Evolutionary conservation across 1,140 invertebrate species (phyloP).

Genomic region (Scaptomyza graminum): DNA sequence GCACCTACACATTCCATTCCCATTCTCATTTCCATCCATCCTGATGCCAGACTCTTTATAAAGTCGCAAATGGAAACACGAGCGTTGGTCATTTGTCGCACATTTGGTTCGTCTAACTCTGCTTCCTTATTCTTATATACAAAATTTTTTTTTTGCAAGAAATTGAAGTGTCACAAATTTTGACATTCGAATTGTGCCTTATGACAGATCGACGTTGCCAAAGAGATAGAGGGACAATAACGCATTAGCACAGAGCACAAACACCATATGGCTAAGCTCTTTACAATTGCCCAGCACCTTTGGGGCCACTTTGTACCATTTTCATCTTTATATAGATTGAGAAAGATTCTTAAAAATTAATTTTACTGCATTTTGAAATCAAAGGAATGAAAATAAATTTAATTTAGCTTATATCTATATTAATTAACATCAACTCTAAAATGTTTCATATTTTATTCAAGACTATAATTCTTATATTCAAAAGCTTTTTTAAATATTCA

Average conservation of each 20-base stretch:
- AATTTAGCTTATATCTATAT: too few relatives aligned
- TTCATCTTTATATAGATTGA: background rate
- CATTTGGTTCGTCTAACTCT: conserved; percentile 35
- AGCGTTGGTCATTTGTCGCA: conserved; percentile 72
- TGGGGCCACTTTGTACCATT: conserved; percentile 6
- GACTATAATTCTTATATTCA: too few relatives aligned
- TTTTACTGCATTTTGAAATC: background rate
- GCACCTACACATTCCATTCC: conserved; percentile 65
- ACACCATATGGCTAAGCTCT: conserved; percentile 38
- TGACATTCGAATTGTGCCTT: conserved; percentile 71
- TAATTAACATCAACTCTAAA: too few relatives aligned
- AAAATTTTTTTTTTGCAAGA: conserved; percentile 46
- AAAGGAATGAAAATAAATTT: too few relatives aligned
- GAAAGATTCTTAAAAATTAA: background rate
- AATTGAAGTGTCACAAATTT: conserved; percentile 80
- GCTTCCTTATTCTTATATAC: conserved; percentile 7
- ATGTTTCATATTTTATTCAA: too few relatives aligned
- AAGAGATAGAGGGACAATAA: conserved; percentile 26
- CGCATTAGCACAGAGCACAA: conserved; percentile 49
- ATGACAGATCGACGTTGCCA: conserved; percentile 71
- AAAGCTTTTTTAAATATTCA: too few relatives aligned
- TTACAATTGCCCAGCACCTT: conserved; percentile 33
- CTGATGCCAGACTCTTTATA: conserved; percentile 15
- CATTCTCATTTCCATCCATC: conserved; percentile 7
- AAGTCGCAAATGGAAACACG: conserved; percentile 52